Evolutionary conservation across 2,888 invertebrate genomes (phyloP).

Genomic region (Encarsia formosa): DNA sequence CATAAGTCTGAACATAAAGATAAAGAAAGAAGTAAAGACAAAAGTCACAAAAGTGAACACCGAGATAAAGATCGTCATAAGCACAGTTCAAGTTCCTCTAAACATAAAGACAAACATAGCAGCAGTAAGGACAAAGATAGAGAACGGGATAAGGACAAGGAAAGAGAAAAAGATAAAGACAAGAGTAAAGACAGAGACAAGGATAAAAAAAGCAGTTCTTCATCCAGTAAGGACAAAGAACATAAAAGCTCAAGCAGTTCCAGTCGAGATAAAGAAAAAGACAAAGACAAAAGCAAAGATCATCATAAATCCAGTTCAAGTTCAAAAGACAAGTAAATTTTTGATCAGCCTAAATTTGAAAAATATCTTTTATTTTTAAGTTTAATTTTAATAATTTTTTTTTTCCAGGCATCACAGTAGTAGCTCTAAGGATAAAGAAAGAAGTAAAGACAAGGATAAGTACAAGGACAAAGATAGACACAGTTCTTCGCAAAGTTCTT

Average conservation of each 20-base stretch:
- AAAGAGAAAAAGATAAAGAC: slow-evolving; percentile 39
- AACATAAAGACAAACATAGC: slow-evolving; percentile 53
- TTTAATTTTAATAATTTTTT: background rate
- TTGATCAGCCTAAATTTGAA: background rate
- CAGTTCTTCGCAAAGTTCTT: slow-evolving; percentile 46
- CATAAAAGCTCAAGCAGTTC: slow-evolving; percentile 44
- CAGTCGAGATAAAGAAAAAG: slow-evolving; percentile 50
- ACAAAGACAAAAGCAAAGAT: slow-evolving; percentile 53
- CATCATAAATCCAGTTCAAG: slow-evolving; percentile 48
- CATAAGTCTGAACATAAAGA: slow-evolving; percentile 52
- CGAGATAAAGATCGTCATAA: slow-evolving; percentile 60
- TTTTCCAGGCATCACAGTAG: slow-evolving; percentile 47
- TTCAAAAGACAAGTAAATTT: slow-evolving; percentile 45
- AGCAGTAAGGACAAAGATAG: slow-evolving; percentile 54
- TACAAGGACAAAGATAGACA: slow-evolving; percentile 50
- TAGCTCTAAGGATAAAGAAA: slow-evolving; percentile 48
- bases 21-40: slow-evolving; percentile 58
- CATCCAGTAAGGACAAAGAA: slow-evolving; percentile 53
- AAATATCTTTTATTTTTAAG: background rate
- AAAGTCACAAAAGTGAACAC: slow-evolving; percentile 53
- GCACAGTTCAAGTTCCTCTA: slow-evolving; percentile 44
- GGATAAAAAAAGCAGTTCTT: slow-evolving; percentile 56
- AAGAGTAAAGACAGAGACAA: slow-evolving; percentile 55
- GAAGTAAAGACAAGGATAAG: slow-evolving; percentile 49
- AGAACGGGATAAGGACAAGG: slow-evolving; percentile 41